Base-by-base conservation (phyloP, 2,113 vertebrate genomes). In the Stomatorhinus ivindoensis region DNA sequence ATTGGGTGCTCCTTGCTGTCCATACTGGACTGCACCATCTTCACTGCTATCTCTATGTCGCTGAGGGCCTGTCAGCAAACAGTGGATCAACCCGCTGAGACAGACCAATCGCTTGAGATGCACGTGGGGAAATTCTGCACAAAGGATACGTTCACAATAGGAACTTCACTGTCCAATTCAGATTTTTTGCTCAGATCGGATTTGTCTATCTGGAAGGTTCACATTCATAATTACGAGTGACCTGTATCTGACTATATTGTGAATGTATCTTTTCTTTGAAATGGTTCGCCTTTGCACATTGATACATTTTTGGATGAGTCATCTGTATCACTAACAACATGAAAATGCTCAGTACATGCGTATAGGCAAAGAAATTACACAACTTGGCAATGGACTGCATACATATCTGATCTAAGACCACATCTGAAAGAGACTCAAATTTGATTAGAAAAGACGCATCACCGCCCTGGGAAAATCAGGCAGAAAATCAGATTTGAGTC, bases 31-130 rank as follows among this genome's bases (percentile, higher is more conserved):
- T 95, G 94, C 24, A 97, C 95, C 93, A 98, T 94, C 88, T 97
- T 97, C 88, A 98, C 95, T 1, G 97, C 97, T 10, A 98, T 96
- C 93, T 96, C 95, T 90, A 98, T 98, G 91, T 98, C 97, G 80
- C 97, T 94, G 87, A 98, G 93, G 0, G 97, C 95, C 97, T 98
- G 87, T n/a, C 61, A 88, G 46, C 6, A 55, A 9, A 69, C 10
- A 58, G 15, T 10, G 13, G 69, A 53, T 0, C 19, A 0, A 76
- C 31, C 6, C 39, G 48, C 9, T 35, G 80, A n/a, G 65, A 83
- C 55, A 11, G 35, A 87, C n/a, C 27, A 13, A 13, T 69, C 1
- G 10, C 61, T 69, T 10, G 3, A 31, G 1, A 69, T 4, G 10
- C n/a, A 31, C n/a, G 13, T 13, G 27, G n/a, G n/a, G n/a, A 13